Evolutionary conservation across 2,888 invertebrate species (phyloP).

Genomic region (Dolichomitus sp.): DNA sequence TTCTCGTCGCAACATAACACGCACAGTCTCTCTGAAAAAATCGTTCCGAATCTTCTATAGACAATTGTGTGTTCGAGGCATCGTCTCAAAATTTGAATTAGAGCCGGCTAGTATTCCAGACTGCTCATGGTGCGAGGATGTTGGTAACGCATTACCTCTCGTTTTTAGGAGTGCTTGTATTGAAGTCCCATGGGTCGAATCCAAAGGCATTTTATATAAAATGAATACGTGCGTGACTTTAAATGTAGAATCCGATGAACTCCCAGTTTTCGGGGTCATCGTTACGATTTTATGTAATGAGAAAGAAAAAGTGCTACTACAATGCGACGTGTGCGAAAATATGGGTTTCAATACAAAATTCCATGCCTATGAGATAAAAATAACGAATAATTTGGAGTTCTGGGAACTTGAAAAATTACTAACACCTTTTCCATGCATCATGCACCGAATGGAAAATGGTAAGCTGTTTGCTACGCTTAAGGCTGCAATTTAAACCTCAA

Average conservation of each 20-base stretch:
- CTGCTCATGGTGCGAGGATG: neutral
- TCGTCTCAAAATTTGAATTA: too few relatives aligned
- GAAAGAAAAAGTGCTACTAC: neutral
- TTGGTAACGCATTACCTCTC: neutral
- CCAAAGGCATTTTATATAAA: slow-evolving; percentile 15
- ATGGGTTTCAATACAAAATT: slow-evolving; percentile 9
- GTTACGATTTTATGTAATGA: slow-evolving; percentile 22
- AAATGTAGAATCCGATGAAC: slow-evolving; percentile 21
- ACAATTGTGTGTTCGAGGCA: too few relatives aligned
- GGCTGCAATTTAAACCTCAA: neutral
- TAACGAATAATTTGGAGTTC: neutral
- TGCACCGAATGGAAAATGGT: slow-evolving; percentile 13
- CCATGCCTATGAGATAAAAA: slow-evolving; percentile 15
- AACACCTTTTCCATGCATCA: slow-evolving; percentile 18
- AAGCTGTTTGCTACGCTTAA: slow-evolving; percentile 11
- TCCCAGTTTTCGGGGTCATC: slow-evolving; percentile 29
- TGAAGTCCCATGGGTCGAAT: slow-evolving; percentile 24
- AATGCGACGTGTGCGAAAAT: slow-evolving; percentile 5
- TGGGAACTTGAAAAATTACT: slow-evolving; percentile 5
- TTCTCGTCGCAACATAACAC: neutral
- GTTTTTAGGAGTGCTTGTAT: slow-evolving; percentile 19
- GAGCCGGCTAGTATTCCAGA: neutral
- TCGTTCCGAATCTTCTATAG: neutral
- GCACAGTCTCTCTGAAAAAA: neutral
- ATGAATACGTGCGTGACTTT: slow-evolving; percentile 9